These are phyloP conservation scores for Limnephilus lunatus DNA, from an alignment of 2,888 invertebrate genomes.

Conservation along the genomic window DNA sequence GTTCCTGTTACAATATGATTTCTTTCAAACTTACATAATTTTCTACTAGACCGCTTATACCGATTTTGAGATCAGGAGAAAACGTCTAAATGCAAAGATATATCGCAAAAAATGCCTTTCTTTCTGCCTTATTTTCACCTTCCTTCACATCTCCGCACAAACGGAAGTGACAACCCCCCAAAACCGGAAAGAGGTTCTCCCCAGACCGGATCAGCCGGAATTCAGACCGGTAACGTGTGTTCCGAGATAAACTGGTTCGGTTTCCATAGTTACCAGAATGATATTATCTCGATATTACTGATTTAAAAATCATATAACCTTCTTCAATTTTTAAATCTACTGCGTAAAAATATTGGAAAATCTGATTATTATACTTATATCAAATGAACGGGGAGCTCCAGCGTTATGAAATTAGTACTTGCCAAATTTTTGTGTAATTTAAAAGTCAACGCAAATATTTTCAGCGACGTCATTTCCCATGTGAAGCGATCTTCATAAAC, in stretches of 20 bases:
- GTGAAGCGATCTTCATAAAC: too few relatives aligned
- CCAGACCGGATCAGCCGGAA: conserved; percentile 34
- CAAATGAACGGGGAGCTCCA: too few relatives aligned
- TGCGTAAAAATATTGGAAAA: background rate
- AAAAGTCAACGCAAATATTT: too few relatives aligned
- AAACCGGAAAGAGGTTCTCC: conserved; percentile 30
- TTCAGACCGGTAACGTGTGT: conserved; percentile 33
- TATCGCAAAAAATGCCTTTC: conserved; percentile 7
- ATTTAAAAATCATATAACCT: background rate
- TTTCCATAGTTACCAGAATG: background rate
- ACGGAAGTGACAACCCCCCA: conserved; percentile 33
- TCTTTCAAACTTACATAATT: background rate
- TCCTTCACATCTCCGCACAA: conserved; percentile 2
- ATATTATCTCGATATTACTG: background rate
- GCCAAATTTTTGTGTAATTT: too few relatives aligned
- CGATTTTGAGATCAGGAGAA: background rate
- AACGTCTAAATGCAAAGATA: conserved; percentile 24
- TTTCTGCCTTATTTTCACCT: background rate
- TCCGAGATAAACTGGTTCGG: conserved; percentile 39
- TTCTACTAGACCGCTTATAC: background rate
- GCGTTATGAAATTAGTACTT: too few relatives aligned
- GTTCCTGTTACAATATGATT: background rate
- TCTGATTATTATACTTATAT: background rate
- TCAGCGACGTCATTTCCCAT: too few relatives aligned
- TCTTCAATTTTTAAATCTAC: background rate